Percentiles rank a stretch among this genome's conserved stretches.
Conservation (phyloP, 2,888 invertebrate species). For the Prenolepis imparis region DNA sequence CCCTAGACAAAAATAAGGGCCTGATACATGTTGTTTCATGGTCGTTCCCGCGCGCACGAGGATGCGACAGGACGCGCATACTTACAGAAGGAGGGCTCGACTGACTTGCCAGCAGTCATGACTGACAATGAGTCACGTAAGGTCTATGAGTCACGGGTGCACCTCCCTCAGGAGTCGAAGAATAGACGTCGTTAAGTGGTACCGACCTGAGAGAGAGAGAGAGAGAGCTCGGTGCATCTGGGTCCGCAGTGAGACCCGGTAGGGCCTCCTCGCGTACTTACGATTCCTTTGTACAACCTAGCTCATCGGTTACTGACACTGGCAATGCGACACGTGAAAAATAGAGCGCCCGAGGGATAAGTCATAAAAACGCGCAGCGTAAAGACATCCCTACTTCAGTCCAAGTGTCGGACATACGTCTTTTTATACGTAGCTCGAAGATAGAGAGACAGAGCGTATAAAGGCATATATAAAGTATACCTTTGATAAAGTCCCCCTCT, state of each 20-base stretch:
- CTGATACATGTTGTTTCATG: conserved; percentile 48
- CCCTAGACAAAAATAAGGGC: neutral
- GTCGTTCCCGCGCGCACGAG: conserved; percentile 54
- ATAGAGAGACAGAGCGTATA: neutral
- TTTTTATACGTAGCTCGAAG: neutral
- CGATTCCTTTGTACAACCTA: neutral
- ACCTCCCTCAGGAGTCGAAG: conserved; percentile 65
- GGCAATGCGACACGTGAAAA: conserved; percentile 29
- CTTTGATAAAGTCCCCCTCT: neutral
- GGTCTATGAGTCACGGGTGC: conserved; percentile 76
- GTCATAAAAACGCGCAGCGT: neutral
- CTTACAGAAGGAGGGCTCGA: neutral
- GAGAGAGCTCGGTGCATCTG: neutral
- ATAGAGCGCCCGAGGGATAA: neutral
- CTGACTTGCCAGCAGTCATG: conserved; percentile 56
- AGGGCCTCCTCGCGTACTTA: neutral
- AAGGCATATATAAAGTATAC: neutral
- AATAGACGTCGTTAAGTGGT: conserved; percentile 75
- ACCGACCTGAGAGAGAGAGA: conserved; percentile 37
- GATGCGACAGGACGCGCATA: neutral
- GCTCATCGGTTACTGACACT: conserved; percentile 14
- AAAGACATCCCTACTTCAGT: neutral
- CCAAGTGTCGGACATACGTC: neutral
- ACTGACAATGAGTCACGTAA: conserved; percentile 74
- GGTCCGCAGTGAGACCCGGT: neutral